Evolutionary conservation across 2,113 vertebrate genomes (phyloP), one percentile per base, ranked within the genome.

Genomic region (Peromyscus polionotus): DNA sequence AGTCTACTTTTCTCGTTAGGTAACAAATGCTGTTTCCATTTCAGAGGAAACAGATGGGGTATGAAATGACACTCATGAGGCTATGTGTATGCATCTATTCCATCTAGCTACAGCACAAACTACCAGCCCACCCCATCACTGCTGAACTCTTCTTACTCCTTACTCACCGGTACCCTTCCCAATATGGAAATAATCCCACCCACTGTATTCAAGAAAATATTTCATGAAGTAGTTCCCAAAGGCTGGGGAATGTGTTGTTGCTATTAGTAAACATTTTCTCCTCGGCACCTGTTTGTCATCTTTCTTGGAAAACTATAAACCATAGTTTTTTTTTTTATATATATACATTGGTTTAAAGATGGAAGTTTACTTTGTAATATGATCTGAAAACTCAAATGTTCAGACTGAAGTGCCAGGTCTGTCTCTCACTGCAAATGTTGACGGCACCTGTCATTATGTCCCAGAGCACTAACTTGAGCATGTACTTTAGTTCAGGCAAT

Each of bases 1-100:
- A 63, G 76, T 92, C 72, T 87, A 39, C 76, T 92, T 28, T 95
- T 87, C 39, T 63, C 57, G 90, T 95, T 94, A 90, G 75, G n/a
- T 87, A 90, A 63, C 61, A 90, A 94, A 94, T 87, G 67, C 16
- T 91, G 86, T 76, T 96, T 98, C 73, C 83, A 79, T 80, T 86
- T 96, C 65, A 3, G 90, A 79, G 63, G 61, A 93, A 87, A 26
- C 73, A 91, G 51, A 88, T 39, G 95, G 28, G 45, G 76, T 72
- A 83, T 70, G 63, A 95, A 65, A 85, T 42, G 57, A 87, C 11
- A 51, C 42, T 48, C 33, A 9, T 26, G 67, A 28, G 14, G 28
- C 9, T 17, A 88, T 39, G 24, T 51, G 39, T 65, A 36, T 26
- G 5, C 5, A 33, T 57, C 11, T 67, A 8, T 57, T 42, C 10